These are phyloP conservation scores for Zapus hudsonius DNA, from an alignment of 2,113 vertebrate species.

Conservation along the genomic window DNA sequence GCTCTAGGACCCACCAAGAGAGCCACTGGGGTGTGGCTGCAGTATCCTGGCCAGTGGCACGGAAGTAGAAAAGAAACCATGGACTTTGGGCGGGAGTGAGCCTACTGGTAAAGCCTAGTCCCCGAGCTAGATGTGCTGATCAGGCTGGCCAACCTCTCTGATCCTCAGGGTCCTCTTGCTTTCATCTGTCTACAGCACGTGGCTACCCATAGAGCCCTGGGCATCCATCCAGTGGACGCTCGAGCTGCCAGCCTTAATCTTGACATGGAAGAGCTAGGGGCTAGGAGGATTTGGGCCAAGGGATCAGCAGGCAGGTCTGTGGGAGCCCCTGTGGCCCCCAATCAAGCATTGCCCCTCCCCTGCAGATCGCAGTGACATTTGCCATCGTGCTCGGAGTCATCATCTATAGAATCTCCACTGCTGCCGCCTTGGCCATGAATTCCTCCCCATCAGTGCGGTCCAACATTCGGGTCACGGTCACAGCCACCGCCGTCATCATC, in stretches of 20 bases:
- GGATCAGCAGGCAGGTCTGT: not conserved
- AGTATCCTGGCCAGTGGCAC: not conserved
- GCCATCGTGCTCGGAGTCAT: conserved; percentile 96
- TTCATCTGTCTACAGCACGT: not conserved
- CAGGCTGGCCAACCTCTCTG: not conserved
- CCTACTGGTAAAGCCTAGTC: not conserved
- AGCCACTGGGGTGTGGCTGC: not conserved
- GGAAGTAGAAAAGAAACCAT: fast-evolving
- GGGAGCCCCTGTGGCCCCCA: not conserved
- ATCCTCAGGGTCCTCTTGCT: not conserved
- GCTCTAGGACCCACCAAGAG: fast-evolving
- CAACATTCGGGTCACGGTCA: conserved; percentile 94
- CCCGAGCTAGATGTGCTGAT: not conserved
- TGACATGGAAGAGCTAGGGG: not conserved
- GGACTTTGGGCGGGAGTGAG: too few relatives aligned
- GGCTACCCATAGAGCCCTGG: fast-evolving
- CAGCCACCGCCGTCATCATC: conserved; percentile 95
- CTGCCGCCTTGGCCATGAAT: conserved; percentile 93
- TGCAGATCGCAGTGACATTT: conserved; percentile 92
- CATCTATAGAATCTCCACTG: conserved; percentile 96
- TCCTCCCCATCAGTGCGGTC: conserved; percentile 88
- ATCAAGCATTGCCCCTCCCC: not conserved
- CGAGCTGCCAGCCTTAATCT: fast-evolving
- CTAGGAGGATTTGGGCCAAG: not conserved
- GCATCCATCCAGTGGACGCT: too few relatives aligned